Conservation (phyloP, 2,797 vertebrate genomes). For the Anguilla marmorata region DNA sequence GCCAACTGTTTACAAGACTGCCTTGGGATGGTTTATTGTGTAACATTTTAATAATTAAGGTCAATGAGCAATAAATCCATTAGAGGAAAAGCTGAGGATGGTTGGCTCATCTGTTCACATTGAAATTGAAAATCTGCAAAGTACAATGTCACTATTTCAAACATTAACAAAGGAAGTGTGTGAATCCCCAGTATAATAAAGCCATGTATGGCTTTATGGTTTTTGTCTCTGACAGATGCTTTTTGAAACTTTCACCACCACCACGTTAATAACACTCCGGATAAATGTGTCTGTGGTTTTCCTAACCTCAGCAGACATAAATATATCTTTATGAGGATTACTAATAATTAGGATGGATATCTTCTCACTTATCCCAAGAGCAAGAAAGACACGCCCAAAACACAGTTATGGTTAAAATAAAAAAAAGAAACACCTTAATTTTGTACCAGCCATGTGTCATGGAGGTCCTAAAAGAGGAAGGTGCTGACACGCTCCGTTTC, state of each 20-base stretch:
- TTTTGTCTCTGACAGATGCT: background rate
- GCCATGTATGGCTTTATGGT: background rate
- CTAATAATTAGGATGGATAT: background rate
- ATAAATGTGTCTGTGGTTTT: background rate
- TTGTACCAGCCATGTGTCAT: background rate
- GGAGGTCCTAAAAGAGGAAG: background rate
- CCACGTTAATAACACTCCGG: background rate
- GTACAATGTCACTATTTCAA: background rate
- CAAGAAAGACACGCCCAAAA: background rate
- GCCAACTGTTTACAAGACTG: background rate
- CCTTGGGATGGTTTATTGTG: conserved; percentile 41
- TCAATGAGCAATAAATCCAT: conserved; percentile 69
- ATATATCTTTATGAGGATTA: background rate
- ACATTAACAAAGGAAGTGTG: background rate
- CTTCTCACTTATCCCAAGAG: background rate
- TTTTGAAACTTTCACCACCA: background rate
- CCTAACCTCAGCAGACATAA: background rate
- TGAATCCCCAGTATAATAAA: background rate
- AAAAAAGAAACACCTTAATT: background rate
- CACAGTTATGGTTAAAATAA: background rate
- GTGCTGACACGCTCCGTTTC: background rate
- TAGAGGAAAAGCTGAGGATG: conserved; percentile 38
- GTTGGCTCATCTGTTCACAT: conserved; percentile 30
- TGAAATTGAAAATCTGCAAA: background rate
- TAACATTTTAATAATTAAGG: conserved; percentile 70